Percentiles rank a stretch among this genome's conserved stretches.
These are phyloP conservation scores for Dusona sp. DNA, from an alignment of 2,888 invertebrate genomes.

Conservation along the genomic window DNA sequence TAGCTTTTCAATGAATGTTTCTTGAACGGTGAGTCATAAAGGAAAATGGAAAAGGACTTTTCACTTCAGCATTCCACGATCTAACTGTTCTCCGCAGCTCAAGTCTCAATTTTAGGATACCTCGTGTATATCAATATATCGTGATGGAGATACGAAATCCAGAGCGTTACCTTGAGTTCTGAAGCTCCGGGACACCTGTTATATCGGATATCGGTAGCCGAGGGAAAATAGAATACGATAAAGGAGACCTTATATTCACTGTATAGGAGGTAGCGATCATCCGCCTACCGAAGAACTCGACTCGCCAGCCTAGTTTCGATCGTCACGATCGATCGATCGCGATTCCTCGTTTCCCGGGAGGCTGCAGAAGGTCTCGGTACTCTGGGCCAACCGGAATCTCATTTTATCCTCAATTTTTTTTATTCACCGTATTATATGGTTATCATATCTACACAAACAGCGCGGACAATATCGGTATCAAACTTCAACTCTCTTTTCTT, in stretches of 20 bases:
- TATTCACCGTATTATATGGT: constrained; percentile 35
- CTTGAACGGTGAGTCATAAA: neutral
- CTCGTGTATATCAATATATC: neutral
- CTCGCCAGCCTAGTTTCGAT: constrained; percentile 52
- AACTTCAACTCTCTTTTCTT: neutral
- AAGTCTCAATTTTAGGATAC: neutral
- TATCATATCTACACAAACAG: neutral
- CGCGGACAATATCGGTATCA: constrained; percentile 12
- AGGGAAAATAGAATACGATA: constrained; percentile 1
- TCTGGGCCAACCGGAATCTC: constrained; percentile 52
- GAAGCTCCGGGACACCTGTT: constrained; percentile 51
- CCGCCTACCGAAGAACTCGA: constrained; percentile 19
- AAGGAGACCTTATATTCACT: constrained; percentile 38
- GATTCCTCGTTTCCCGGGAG: constrained; percentile 40
- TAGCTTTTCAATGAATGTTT: neutral
- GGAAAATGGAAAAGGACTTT: neutral
- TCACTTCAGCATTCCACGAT: neutral
- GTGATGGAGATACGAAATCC: constrained; percentile 26
- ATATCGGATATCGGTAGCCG: constrained; percentile 18
- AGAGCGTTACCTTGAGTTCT: constrained; percentile 46
- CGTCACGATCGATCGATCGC: constrained; percentile 63
- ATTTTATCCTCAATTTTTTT: constrained; percentile 20
- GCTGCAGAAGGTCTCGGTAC: constrained; percentile 57
- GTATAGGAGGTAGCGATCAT: constrained; percentile 55
- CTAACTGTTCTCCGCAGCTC: neutral